These are phyloP conservation scores for Mimas tiliae DNA, from an alignment of 2,888 invertebrate species.

Conservation along the genomic window DNA sequence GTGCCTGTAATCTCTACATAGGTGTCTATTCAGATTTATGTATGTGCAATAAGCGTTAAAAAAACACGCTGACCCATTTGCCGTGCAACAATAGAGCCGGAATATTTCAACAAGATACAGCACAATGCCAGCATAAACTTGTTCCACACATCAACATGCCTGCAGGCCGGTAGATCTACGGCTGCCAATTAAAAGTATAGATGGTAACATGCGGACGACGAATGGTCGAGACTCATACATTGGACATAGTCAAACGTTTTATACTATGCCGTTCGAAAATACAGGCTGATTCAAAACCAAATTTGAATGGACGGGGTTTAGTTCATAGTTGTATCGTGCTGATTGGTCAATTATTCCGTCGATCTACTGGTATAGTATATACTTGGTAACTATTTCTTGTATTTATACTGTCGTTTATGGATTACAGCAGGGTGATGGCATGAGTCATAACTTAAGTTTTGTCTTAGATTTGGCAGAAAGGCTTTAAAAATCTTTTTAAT, in stretches of 20 bases:
- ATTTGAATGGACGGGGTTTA: not conserved
- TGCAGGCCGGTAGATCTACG: conserved; percentile 65
- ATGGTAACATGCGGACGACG: conserved; percentile 70
- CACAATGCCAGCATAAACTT: conserved; percentile 44
- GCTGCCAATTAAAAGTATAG: conserved; percentile 80
- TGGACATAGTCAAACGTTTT: conserved; percentile 55
- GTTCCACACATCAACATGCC: conserved; percentile 64
- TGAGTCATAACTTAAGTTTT: too few relatives aligned
- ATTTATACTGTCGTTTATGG: too few relatives aligned
- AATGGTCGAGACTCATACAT: conserved; percentile 57
- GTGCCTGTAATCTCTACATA: too few relatives aligned
- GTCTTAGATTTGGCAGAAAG: too few relatives aligned
- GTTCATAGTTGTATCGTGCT: not conserved
- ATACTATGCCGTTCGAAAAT: conserved; percentile 49
- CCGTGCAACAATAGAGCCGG: conserved; percentile 22
- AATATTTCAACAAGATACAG: conserved; percentile 43
- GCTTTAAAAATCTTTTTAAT: too few relatives aligned
- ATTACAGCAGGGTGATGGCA: too few relatives aligned
- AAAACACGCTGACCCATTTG: conserved; percentile 29
- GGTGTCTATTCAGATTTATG: too few relatives aligned
- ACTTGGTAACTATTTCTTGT: too few relatives aligned
- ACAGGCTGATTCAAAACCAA: conserved; percentile 47
- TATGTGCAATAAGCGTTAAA: too few relatives aligned
- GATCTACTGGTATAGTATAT: too few relatives aligned
- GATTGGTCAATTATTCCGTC: too few relatives aligned